Conservation (phyloP, 2,888 invertebrate genomes). For the Dasypolia templi region DNA sequence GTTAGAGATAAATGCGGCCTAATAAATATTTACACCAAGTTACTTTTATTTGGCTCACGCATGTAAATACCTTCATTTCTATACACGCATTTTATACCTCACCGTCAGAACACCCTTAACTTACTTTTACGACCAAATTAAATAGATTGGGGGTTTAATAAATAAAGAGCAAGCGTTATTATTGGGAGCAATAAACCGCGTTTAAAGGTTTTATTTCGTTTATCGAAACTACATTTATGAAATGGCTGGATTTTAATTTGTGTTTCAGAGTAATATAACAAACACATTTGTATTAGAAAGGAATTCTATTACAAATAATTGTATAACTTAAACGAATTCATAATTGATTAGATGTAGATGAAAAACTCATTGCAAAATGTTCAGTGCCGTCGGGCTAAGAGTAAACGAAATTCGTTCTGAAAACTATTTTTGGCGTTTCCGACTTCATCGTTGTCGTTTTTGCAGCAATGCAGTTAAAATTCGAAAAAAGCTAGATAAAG, state of each 20-base stretch:
- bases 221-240: slow-evolving; percentile 7
- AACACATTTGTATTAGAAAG: slow-evolving; percentile 33
- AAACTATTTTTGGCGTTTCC: slow-evolving; percentile 5
- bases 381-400: neutral
- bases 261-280: slow-evolving; percentile 23
- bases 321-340: slow-evolving; percentile 27
- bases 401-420: slow-evolving; percentile 18
- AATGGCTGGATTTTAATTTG: slow-evolving; percentile 25
- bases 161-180: slow-evolving; percentile 21
- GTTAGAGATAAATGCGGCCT: slow-evolving; percentile 19
- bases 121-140: slow-evolving; percentile 34
- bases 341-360: slow-evolving; percentile 39
- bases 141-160: slow-evolving; percentile 43
- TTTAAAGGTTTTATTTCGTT: slow-evolving; percentile 28
- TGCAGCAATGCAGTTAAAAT: slow-evolving; percentile 20
- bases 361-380: slow-evolving; percentile 29
- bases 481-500: neutral
- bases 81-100: slow-evolving; percentile 7
- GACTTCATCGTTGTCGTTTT: slow-evolving; percentile 16
- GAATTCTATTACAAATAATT: slow-evolving; percentile 40
- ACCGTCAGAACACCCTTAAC: slow-evolving; percentile 19
- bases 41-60: slow-evolving; percentile 16
- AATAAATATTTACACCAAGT: slow-evolving; percentile 18
- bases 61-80: slow-evolving; percentile 18
- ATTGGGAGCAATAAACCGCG: slow-evolving; percentile 20